Evolutionary conservation across 2,888 invertebrate species (phyloP).

Genomic region (Lissocephala sabroskyi): DNA sequence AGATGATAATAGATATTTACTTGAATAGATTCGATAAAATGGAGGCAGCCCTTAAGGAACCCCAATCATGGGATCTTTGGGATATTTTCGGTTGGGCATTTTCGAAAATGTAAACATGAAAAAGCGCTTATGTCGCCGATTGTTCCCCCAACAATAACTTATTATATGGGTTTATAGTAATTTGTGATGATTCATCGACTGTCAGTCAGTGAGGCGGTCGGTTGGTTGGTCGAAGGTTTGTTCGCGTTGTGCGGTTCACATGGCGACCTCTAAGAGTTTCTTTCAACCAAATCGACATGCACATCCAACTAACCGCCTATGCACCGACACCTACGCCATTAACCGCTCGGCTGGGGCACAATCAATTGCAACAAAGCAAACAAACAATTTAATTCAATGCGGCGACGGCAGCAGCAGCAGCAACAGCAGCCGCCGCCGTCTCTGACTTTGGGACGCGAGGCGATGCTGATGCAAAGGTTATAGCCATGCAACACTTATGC

Average conservation of each 20-base stretch:
- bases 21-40: too few species aligned
- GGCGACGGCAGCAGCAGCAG: constrained; percentile 43
- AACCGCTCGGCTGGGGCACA: constrained; percentile 56
- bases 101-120: too few species aligned
- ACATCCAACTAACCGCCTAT: constrained; percentile 20
- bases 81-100: too few species aligned
- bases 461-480: constrained; percentile 65
- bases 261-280: constrained; percentile 5
- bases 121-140: too few species aligned
- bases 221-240: too few species aligned
- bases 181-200: constrained; percentile 52
- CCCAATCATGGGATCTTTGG: too few species aligned
- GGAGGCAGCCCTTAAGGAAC: too few species aligned
- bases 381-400: constrained; percentile 71
- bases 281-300: constrained; percentile 23
- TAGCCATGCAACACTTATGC: constrained; percentile 69
- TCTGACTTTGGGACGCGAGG: constrained; percentile 15
- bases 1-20: too few species aligned
- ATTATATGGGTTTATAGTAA: too few species aligned
- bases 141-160: constrained; percentile 33
- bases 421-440: constrained; percentile 27
- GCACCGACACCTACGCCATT: constrained; percentile 51
- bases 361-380: constrained; percentile 67
- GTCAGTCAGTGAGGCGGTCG: background rate
- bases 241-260: too few species aligned